Percentiles rank a stretch among this genome's conserved stretches.
Conservation (phyloP, 2,888 invertebrate genomes). For the Lepeophtheirus nordmannii region DNA sequence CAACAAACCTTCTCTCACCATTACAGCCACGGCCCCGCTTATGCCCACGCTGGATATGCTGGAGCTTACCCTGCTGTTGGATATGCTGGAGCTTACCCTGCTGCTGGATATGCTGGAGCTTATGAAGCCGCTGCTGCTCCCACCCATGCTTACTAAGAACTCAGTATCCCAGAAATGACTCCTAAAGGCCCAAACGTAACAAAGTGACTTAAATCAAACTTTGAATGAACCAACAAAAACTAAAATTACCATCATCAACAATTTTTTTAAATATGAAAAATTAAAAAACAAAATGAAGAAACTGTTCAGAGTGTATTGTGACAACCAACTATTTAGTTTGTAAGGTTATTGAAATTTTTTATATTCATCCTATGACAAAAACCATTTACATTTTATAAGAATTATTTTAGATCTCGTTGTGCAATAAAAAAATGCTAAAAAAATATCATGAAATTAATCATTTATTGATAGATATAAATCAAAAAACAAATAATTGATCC, state of each 20-base stretch:
- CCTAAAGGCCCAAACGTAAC: background rate
- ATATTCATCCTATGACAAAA: constrained; percentile 1
- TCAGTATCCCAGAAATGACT: background rate
- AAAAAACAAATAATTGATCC: too few species aligned
- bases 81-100: background rate
- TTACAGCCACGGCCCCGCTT: background rate
- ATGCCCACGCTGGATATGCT: background rate
- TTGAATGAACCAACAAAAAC: background rate
- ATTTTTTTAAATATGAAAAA: background rate
- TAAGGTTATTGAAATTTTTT: background rate
- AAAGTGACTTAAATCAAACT: background rate
- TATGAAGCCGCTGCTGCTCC: background rate
- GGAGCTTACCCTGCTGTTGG: background rate
- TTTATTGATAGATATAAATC: too few species aligned
- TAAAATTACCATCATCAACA: background rate
- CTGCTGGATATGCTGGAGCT: constrained; percentile 3
- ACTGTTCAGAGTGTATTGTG: constrained; percentile 6
- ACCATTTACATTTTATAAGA: background rate
- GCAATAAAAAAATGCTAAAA: background rate
- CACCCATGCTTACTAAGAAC: background rate
- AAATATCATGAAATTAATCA: background rate
- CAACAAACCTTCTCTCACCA: background rate
- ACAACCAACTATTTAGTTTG: constrained; percentile 4
- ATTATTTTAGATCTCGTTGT: background rate
- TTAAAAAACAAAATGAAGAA: background rate